phyloP scores from a whole-genome alignment of 2,888 invertebrate species.

The Brassicogethes aeneus region DNA sequence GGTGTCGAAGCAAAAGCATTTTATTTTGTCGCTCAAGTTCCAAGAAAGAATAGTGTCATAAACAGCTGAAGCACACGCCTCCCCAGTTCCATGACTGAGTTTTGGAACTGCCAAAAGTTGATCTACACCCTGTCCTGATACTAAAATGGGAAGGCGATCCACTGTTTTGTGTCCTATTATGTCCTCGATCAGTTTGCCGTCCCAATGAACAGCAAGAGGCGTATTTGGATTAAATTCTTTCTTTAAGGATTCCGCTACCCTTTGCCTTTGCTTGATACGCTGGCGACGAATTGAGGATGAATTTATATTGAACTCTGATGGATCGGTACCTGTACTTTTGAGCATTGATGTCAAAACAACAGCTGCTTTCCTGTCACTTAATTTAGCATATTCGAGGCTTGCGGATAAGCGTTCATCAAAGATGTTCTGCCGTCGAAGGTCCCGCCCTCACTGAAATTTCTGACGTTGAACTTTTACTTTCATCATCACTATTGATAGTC shows the following conservation, averaged over 20 bases:
- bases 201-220: not conserved
- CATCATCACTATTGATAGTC: too few species aligned
- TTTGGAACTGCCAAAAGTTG: not conserved
- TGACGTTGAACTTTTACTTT: too few species aligned
- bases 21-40: slow-evolving; percentile 10
- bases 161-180: not conserved
- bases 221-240: slow-evolving; percentile 1
- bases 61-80: slow-evolving; percentile 8
- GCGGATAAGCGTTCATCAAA: too few species aligned
- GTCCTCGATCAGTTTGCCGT: slow-evolving; percentile 2
- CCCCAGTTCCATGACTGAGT: not conserved
- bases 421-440: too few species aligned
- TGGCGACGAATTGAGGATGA: not conserved
- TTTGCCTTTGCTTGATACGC: not conserved
- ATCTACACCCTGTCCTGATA: not conserved
- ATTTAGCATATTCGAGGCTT: not conserved
- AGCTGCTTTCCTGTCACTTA: not conserved
- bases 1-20: slow-evolving; percentile 14
- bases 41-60: slow-evolving; percentile 11
- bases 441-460: too few species aligned
- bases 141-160: not conserved
- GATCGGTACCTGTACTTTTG: not conserved
- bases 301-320: not conserved
- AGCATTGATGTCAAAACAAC: not conserved
- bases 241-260: slow-evolving; percentile 2